phyloP scores from a whole-genome alignment of 1,140 invertebrate species.

The Stenopsyche tienmushanensis region DNA sequence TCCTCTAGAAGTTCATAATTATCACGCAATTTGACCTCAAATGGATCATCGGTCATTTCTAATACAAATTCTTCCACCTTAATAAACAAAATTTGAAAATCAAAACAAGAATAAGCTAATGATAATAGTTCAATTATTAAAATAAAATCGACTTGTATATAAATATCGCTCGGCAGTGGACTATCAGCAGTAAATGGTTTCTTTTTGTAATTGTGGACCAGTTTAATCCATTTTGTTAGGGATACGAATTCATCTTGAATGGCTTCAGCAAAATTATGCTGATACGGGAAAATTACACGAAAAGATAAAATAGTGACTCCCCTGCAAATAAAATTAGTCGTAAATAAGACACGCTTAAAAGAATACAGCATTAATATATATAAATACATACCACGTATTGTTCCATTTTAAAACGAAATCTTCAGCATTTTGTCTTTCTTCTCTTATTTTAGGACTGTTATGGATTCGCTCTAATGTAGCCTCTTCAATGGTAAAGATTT shows the following conservation, averaged over 20 bases:
- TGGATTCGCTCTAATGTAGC: conserved; percentile 60
- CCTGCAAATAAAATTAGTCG: conserved; percentile 42
- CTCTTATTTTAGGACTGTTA: conserved; percentile 62
- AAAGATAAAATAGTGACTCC: conserved; percentile 68
- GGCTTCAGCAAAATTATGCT: conserved; percentile 91
- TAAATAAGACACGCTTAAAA: neutral
- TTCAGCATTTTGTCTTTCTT: conserved; percentile 72
- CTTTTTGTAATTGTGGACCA: conserved; percentile 71
- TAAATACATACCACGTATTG: conserved; percentile 61
- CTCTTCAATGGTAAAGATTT: conserved; percentile 75
- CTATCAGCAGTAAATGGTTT: conserved; percentile 65
- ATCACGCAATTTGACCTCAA: conserved; percentile 93
- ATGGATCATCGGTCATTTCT: conserved; percentile 96
- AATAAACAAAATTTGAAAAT: conserved; percentile 35
- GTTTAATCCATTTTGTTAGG: conserved; percentile 91
- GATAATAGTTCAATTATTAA: neutral
- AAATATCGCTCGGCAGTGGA: conserved; percentile 80
- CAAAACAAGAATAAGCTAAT: neutral
- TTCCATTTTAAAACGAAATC: conserved; percentile 70
- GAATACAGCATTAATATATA: conserved; percentile 10
- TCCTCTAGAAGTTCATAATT: conserved; percentile 96
- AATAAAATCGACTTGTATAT: conserved; percentile 72
- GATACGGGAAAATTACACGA: conserved; percentile 83
- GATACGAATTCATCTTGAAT: conserved; percentile 89
- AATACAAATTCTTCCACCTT: conserved; percentile 81